These are phyloP conservation scores for Pandion haliaetus DNA, from an alignment of 2,113 vertebrate species.

Conservation along the genomic window DNA sequence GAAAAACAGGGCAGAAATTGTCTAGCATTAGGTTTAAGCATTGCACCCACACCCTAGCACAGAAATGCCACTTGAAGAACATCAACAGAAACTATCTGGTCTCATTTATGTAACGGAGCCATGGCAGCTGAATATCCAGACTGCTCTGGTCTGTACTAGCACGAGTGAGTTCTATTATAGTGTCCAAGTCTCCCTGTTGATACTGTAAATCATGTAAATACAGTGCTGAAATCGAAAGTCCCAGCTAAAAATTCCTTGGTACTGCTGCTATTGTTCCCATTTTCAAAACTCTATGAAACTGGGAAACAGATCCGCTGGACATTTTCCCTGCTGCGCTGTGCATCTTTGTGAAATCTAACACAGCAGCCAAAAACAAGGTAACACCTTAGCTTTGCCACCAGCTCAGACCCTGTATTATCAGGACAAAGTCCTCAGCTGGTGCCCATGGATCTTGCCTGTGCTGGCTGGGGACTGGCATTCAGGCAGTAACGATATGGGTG, in stretches of 20 bases:
- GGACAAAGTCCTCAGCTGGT: not conserved
- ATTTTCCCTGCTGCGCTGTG: not conserved
- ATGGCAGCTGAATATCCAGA: fast-evolving
- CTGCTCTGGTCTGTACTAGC: not conserved
- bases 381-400: not conserved
- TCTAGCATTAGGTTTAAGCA: not conserved
- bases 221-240: not conserved
- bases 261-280: not conserved
- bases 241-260: not conserved
- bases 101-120: not conserved
- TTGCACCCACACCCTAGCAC: not conserved
- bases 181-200: not conserved
- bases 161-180: fast-evolving
- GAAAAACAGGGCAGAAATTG: not conserved
- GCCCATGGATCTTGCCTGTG: not conserved
- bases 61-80: not conserved
- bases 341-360: not conserved
- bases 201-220: too few relatives aligned
- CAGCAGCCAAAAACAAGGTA: not conserved
- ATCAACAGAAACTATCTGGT: not conserved
- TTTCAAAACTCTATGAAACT: not conserved
- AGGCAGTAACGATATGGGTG: fast-evolving
- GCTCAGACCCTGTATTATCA: not conserved
- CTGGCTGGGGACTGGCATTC: not conserved
- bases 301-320: not conserved